A percentile compares a stretch with the other conserved stretches of the same genome.
Conservation (phyloP, 37 sponge, comb jelly and placozoan species). For the Sycon ciliatum region DNA sequence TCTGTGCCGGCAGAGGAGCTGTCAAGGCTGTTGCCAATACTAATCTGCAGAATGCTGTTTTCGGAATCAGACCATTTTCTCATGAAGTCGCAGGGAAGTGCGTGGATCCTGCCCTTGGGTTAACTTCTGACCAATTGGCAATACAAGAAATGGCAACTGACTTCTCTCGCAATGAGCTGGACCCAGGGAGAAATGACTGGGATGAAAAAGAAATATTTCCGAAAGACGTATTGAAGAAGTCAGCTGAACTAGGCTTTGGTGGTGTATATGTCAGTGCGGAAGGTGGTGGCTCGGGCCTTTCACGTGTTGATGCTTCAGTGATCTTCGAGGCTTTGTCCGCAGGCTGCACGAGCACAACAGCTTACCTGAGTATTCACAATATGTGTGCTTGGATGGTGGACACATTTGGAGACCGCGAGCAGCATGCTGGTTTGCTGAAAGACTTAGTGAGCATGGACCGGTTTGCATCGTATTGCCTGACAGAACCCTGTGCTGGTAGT, state of each 20-base stretch:
- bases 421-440: background rate
- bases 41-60: no score
- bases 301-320: slow-evolving; percentile 73
- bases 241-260: slow-evolving; percentile 84
- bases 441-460: slow-evolving; percentile 12
- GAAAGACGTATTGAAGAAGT: slow-evolving; percentile 58
- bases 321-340: slow-evolving; percentile 89
- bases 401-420: slow-evolving; percentile 62
- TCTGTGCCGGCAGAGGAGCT: no score
- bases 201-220: slow-evolving; percentile 89
- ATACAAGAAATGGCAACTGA: slow-evolving; percentile 58
- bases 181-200: slow-evolving; percentile 65
- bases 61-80: no score
- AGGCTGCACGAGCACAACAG: slow-evolving; percentile 94
- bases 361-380: slow-evolving; percentile 90
- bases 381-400: slow-evolving; percentile 96
- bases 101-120: slow-evolving; percentile 55
- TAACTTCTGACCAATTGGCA: slow-evolving; percentile 59
- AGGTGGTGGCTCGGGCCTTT: slow-evolving; percentile 30
- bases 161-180: slow-evolving; percentile 74
- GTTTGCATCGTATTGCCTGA: slow-evolving; percentile 83
- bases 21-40: no score
- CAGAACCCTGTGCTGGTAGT: slow-evolving; percentile 90
- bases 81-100: no score
- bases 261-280: slow-evolving; percentile 36